Percentiles rank a stretch among this genome's conserved stretches.
Conservation (phyloP, 2,888 invertebrate genomes). For the Dryobotodes eremita region DNA sequence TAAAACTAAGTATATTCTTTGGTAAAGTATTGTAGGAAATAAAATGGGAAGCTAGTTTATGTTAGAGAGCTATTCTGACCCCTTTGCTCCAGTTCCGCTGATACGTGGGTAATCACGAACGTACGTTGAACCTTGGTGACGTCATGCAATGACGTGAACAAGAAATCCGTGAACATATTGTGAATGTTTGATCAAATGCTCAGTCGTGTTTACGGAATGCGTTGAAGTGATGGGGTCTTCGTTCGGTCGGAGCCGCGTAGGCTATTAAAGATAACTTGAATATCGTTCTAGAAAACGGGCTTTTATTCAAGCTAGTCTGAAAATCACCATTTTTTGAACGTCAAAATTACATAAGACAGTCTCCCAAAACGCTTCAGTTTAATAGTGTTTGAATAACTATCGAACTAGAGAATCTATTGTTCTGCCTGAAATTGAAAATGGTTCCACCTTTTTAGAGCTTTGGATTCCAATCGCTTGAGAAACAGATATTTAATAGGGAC, state of each 20-base stretch:
- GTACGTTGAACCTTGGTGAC: conserved; percentile 59
- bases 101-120: conserved; percentile 49
- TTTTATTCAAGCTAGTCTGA: too few species aligned
- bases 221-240: conserved; percentile 10
- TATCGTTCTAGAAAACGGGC: background rate
- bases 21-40: conserved; percentile 32
- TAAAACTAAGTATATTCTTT: conserved; percentile 32
- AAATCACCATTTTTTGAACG: too few species aligned
- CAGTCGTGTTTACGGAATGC: conserved; percentile 8
- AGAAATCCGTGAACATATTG: conserved; percentile 32
- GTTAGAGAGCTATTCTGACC: conserved; percentile 31
- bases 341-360: too few species aligned
- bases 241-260: background rate
- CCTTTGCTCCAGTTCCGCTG: conserved; percentile 46
- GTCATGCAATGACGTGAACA: conserved; percentile 46
- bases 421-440: background rate
- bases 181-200: conserved; percentile 37
- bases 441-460: background rate
- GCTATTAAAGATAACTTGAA: background rate
- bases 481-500: background rate
- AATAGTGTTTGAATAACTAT: too few species aligned
- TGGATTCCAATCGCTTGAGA: background rate
- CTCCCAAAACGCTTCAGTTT: too few species aligned
- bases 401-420: background rate
- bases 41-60: conserved; percentile 45